Evolutionary conservation across 2,797 vertebrate genomes (phyloP).

Genomic region (Moxostoma hubbsi): DNA sequence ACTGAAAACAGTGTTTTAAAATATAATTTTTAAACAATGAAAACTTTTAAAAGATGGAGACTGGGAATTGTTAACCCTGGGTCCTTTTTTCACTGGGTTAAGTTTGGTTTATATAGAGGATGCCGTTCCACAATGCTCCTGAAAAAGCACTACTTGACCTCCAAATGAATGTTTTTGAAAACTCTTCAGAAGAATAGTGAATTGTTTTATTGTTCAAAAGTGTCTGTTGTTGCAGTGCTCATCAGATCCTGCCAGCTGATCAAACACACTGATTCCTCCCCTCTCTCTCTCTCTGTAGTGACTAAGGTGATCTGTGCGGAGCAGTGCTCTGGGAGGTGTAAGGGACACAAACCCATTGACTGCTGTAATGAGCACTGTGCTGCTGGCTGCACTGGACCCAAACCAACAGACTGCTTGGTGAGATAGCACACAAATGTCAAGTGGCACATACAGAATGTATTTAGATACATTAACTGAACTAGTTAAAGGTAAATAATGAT

Average conservation of each 20-base stretch:
- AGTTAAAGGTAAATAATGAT: no score
- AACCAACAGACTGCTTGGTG: constrained; percentile 94
- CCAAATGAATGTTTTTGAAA: not conserved
- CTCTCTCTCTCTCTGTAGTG: constrained; percentile 71
- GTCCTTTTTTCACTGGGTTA: no score
- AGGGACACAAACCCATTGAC: constrained; percentile 88
- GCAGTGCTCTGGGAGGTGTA: constrained; percentile 93
- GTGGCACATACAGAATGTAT: not conserved
- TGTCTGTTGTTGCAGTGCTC: constrained; percentile 5
- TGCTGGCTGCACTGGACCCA: constrained; percentile 91
- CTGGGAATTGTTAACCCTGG: no score
- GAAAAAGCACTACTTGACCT: constrained; percentile 7
- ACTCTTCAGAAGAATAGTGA: constrained; percentile 1
- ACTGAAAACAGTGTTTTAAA: not conserved
- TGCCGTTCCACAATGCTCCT: not conserved
- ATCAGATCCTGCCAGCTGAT: not conserved
- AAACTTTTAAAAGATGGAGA: no score
- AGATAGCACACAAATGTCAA: constrained; percentile 54
- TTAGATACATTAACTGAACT: no score
- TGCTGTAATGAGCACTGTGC: constrained; percentile 98
- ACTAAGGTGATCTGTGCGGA: constrained; percentile 94
- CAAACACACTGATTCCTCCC: not conserved
- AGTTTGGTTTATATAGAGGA: no score
- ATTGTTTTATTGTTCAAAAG: not conserved
- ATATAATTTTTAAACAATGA: not conserved